phyloP scores from a whole-genome alignment of 1,140 invertebrate species.

The Cherax quadricarinatus region DNA sequence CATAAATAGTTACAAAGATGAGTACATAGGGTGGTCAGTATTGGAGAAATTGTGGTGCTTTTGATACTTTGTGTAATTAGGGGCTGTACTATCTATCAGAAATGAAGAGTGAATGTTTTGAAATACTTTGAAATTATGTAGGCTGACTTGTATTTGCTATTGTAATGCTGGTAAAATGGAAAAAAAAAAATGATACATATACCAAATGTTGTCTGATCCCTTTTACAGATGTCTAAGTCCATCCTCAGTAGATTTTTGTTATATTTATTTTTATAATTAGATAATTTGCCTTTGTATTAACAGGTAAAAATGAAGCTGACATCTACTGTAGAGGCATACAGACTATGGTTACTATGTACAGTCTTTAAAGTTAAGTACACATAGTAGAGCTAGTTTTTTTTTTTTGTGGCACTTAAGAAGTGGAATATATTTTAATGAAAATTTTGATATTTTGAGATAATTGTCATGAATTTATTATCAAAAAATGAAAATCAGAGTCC shows the following conservation, averaged over 20 bases:
- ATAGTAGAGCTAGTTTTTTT: constrained; percentile 32
- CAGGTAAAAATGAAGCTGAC: neutral
- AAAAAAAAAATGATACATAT: neutral
- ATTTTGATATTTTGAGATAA: constrained; percentile 45
- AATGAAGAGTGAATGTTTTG: neutral
- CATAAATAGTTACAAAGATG: neutral
- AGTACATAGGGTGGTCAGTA: neutral
- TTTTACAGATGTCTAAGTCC: neutral
- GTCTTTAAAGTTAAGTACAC: neutral
- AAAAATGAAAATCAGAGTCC: constrained; percentile 17
- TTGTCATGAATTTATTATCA: constrained; percentile 34
- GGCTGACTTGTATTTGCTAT: neutral
- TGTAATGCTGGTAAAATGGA: neutral
- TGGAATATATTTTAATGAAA: constrained; percentile 24
- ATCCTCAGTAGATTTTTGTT: neutral
- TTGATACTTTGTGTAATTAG: neutral
- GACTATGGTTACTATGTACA: constrained; percentile 1
- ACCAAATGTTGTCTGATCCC: neutral
- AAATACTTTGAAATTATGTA: neutral
- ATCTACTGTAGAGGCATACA: neutral
- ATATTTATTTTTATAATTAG: neutral
- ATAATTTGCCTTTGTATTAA: neutral
- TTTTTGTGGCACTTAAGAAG: constrained; percentile 44
- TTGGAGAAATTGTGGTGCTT: neutral
- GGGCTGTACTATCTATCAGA: neutral